A percentile compares a stretch with the other conserved stretches of the same genome.
These are phyloP conservation scores for Andrena marginata DNA, from an alignment of 2,888 invertebrate genomes.

Conservation along the genomic window DNA sequence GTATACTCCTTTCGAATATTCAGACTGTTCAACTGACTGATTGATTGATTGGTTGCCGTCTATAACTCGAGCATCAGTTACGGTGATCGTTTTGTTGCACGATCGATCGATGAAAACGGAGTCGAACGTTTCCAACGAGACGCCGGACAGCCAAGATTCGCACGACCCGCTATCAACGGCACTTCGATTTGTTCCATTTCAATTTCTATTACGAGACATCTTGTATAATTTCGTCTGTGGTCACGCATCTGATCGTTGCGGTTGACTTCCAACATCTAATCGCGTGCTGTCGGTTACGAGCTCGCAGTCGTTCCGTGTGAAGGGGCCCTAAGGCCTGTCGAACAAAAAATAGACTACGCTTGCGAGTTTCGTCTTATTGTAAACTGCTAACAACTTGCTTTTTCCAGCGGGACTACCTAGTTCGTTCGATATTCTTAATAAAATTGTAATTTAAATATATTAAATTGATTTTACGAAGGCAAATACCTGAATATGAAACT, in stretches of 20 bases:
- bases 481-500: no score
- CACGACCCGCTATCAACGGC: background rate
- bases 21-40: background rate
- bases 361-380: conserved; percentile 21
- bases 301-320: conserved; percentile 3
- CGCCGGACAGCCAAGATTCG: background rate
- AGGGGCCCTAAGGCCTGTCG: conserved; percentile 3
- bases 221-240: conserved; percentile 1
- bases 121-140: background rate
- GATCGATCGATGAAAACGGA: conserved; percentile 2
- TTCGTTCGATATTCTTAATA: conserved; percentile 10
- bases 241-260: conserved; percentile 4
- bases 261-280: background rate
- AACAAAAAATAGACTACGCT: conserved; percentile 17
- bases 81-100: background rate
- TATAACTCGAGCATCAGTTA: background rate
- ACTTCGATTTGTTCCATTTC: conserved; percentile 6
- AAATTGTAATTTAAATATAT: no score
- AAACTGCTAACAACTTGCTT: conserved; percentile 1
- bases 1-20: background rate
- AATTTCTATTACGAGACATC: conserved; percentile 2
- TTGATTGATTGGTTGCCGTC: background rate
- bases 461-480: no score
- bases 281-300: conserved; percentile 7
- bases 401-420: conserved; percentile 11